phyloP scores from a whole-genome alignment of 2,113 vertebrate species.

The Salvator merianae region DNA sequence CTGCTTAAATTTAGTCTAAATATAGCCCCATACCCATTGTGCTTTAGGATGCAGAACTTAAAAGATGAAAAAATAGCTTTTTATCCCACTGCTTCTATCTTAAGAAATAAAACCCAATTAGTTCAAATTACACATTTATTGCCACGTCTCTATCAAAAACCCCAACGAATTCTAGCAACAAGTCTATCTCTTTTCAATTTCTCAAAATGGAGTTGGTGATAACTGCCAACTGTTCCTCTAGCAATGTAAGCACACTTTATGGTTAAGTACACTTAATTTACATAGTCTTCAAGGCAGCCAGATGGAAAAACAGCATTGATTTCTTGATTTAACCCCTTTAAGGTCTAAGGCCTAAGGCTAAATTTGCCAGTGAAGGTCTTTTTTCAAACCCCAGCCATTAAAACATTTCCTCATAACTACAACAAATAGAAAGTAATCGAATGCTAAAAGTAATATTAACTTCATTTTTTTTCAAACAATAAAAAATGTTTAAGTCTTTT shows the following conservation, averaged over 20 bases:
- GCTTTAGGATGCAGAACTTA: background rate
- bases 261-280: constrained; percentile 51
- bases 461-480: background rate
- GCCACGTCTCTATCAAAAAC: constrained; percentile 15
- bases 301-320: constrained; percentile 52
- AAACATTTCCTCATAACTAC: background rate
- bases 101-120: background rate
- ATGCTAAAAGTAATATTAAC: background rate
- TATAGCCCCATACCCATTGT: background rate
- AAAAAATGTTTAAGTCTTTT: background rate
- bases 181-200: constrained; percentile 16
- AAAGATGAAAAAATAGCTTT: background rate
- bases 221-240: constrained; percentile 11
- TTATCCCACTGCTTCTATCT: background rate
- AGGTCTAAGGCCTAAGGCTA: constrained; percentile 26
- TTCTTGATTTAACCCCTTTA: constrained; percentile 39
- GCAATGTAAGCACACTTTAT: background rate
- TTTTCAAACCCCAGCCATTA: fast-evolving
- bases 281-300: constrained; percentile 42
- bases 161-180: background rate
- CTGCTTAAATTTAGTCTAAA: background rate
- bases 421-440: background rate
- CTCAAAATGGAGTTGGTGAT: constrained; percentile 11
- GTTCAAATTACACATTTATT: constrained; percentile 10
- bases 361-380: background rate